phyloP scores from a whole-genome alignment of 2,113 vertebrate species.

The Mugil cephalus region DNA sequence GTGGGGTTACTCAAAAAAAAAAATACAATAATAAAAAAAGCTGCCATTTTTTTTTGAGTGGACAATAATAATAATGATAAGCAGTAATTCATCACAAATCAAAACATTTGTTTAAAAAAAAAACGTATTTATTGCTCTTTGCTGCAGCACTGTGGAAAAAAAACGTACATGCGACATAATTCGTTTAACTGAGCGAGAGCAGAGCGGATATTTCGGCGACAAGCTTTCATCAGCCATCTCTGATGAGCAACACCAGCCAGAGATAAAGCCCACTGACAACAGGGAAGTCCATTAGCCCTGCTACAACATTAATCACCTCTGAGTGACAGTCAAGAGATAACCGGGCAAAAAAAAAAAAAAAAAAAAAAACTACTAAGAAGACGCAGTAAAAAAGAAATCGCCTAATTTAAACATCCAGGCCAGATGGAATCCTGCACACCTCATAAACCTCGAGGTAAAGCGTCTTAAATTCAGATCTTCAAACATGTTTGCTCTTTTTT shows the following conservation, averaged over 20 bases:
- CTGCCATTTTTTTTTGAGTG: constrained; percentile 70
- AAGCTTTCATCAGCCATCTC: constrained; percentile 42
- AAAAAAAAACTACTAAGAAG: constrained; percentile 27
- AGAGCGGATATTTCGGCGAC: neutral
- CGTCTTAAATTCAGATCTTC: constrained; percentile 41
- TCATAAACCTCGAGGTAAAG: constrained; percentile 44
- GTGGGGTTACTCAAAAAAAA: constrained; percentile 63
- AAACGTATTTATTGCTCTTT: neutral
- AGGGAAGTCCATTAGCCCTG: constrained; percentile 58
- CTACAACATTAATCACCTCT: constrained; percentile 52
- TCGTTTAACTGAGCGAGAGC: neutral
- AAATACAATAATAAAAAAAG: constrained; percentile 51
- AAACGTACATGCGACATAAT: constrained; percentile 9
- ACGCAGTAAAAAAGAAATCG: constrained; percentile 59
- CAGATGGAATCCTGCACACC: constrained; percentile 41
- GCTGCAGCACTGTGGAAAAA: neutral
- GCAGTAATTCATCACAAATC: constrained; percentile 12
- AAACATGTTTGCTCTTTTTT: constrained; percentile 9
- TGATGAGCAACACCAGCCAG: constrained; percentile 37
- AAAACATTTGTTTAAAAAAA: constrained; percentile 30
- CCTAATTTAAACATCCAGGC: constrained; percentile 45
- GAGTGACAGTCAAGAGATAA: constrained; percentile 64
- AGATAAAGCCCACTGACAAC: constrained; percentile 52
- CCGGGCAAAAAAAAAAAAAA: constrained; percentile 29
- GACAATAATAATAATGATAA: constrained; percentile 46